Evolutionary conservation across 2,888 invertebrate genomes (phyloP).

Genomic region (Tromatobia lineatoria): DNA sequence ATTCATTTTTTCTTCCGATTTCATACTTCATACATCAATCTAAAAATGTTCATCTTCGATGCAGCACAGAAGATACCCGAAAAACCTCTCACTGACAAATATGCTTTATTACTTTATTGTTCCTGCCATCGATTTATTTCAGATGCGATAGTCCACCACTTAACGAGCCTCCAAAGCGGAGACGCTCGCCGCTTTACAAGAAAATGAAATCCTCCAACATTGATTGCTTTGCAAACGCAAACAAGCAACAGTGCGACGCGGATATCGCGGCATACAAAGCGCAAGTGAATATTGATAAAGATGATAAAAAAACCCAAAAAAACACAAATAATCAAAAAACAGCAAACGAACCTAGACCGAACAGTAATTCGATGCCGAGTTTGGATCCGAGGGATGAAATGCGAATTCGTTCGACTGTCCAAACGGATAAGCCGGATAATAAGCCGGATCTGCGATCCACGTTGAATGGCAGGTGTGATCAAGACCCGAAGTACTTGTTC

Average conservation of each 20-base stretch:
- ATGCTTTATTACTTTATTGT: neutral
- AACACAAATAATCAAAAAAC: neutral
- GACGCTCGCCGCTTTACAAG: slow-evolving; percentile 9
- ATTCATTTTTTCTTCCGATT: too few species aligned
- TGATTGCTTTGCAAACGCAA: slow-evolving; percentile 29
- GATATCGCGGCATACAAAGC: slow-evolving; percentile 33
- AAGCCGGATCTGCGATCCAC: slow-evolving; percentile 31
- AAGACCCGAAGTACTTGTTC: slow-evolving; percentile 31
- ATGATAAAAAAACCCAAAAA: neutral
- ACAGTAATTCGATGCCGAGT: too few species aligned
- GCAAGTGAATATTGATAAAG: neutral
- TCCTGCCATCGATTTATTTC: neutral
- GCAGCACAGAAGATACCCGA: too few species aligned
- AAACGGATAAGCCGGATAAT: neutral
- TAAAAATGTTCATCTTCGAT: too few species aligned
- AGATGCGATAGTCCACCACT: slow-evolving; percentile 26
- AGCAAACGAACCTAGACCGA: neutral
- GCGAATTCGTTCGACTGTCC: neutral
- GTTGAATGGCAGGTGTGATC: slow-evolving; percentile 13
- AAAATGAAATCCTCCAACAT: slow-evolving; percentile 55
- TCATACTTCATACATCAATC: too few species aligned
- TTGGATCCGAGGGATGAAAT: neutral
- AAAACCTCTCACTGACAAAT: neutral
- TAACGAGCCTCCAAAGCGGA: neutral
- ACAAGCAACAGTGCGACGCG: slow-evolving; percentile 48